A percentile compares a stretch with the other conserved stretches of the same genome.
phyloP scores from a whole-genome alignment of 2,113 vertebrate species.

The Raphicerus campestris region DNA sequence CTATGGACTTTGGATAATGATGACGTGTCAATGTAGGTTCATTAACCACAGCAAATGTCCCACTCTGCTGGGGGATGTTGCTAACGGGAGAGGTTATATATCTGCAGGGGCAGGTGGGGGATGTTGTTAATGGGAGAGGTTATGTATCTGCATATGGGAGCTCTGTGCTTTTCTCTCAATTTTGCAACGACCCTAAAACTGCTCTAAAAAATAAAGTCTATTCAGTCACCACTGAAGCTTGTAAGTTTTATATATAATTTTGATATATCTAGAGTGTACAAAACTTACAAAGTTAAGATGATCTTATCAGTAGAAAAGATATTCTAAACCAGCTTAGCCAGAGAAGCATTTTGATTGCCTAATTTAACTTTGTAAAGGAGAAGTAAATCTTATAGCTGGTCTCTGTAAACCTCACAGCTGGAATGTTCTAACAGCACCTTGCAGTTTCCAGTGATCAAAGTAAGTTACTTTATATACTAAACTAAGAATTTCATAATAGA shows the following conservation, averaged over 20 bases:
- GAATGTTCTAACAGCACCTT: conserved; percentile 81
- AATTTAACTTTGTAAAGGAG: conserved; percentile 84
- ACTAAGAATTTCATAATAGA: conserved; percentile 86
- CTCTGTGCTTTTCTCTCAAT: neutral
- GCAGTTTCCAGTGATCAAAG: conserved; percentile 84
- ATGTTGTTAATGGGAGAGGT: too few relatives aligned
- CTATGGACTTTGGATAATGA: neutral
- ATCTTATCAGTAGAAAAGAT: conserved; percentile 74
- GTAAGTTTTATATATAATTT: conserved; percentile 58
- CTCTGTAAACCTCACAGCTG: conserved; percentile 85
- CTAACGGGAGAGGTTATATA: neutral
- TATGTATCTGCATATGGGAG: neutral
- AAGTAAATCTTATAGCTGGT: conserved; percentile 83
- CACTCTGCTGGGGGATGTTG: neutral
- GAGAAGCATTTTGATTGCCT: conserved; percentile 85
- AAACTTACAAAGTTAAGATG: conserved; percentile 70
- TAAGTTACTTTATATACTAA: conserved; percentile 84
- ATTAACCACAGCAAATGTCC: neutral
- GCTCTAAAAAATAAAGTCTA: neutral
- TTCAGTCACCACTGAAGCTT: conserved; percentile 21
- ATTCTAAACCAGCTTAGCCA: conserved; percentile 80
- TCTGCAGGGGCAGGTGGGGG: too few relatives aligned
- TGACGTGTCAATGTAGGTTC: neutral
- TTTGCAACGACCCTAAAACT: neutral
- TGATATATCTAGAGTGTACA: conserved; percentile 48